Base-by-base conservation (phyloP, 2,113 vertebrate genomes). In the Trogon melanurus region DNA sequence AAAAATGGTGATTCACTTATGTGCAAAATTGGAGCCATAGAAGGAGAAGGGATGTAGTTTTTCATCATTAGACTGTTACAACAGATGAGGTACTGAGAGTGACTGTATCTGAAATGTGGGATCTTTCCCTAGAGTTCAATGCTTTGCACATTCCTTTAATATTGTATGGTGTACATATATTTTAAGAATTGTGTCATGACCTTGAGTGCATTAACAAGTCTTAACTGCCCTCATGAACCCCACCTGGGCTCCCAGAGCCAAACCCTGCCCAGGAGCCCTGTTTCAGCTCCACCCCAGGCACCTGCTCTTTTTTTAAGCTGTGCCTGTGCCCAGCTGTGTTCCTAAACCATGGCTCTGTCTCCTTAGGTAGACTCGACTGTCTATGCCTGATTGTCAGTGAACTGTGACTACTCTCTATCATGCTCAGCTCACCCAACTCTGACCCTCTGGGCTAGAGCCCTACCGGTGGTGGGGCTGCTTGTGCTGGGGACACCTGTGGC, bases 271-370 rank as follows among this genome's bases (percentile, higher is more conserved):
- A 32, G 34, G 15, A 70, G 27, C 45, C 11, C 36, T 27, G 6
- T 25, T 75, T 80, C 22, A 75, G 34, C 22, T 50, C 22, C 0
- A 1, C 15, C 30, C 6, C 15, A 29, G 20, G 6, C 2, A 71
- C 5, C 0, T 26, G 4, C 0, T 36, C 1, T 0, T 27, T 0
- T 38, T 1, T n/a, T 11, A 18, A n/a, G 23, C 3, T 25, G 1
- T 25, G 4, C 0, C 1, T 38, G 5, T 36, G 11, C 0, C 1
- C 0, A 5, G 47, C 1, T 58, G 1, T 41, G 1, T 3, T 26
- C 2, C 4, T 60, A 18, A 30, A 1, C 6, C 45, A 1, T 8
- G 61, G 13, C 7, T 50, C 36, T 17, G 1, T 32, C 4, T 85
- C 1, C 0, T 4, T 18, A 13, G 7, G 2, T 2, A 18, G 16